A percentile compares a stretch with the other conserved stretches of the same genome.
These are phyloP conservation scores for Nettapus auritus DNA, from an alignment of 2,113 vertebrate species.

Conservation along the genomic window DNA sequence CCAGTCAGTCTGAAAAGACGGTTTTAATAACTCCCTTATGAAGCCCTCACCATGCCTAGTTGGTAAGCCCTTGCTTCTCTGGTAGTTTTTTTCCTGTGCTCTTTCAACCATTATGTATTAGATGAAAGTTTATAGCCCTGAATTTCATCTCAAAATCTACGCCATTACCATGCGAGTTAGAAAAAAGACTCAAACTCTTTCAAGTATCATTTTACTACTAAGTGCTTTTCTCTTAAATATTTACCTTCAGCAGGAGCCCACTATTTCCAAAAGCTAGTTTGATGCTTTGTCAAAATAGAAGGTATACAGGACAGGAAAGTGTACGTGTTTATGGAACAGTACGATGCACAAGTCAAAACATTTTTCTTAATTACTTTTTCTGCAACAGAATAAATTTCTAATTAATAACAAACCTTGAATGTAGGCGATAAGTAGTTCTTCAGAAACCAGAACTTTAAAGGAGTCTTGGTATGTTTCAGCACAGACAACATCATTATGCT, in stretches of 20 bases:
- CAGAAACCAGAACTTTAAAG: slow-evolving; percentile 99
- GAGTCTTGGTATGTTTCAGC: slow-evolving; percentile 95
- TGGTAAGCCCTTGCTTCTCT: not conserved
- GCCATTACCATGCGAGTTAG: not conserved
- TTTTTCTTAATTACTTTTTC: not conserved
- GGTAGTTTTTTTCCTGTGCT: not conserved
- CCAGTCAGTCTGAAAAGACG: not conserved
- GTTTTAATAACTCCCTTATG: fast-evolving
- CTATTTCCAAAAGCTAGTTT: not conserved
- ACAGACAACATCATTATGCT: slow-evolving; percentile 99
- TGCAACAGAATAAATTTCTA: not conserved
- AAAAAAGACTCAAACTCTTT: not conserved
- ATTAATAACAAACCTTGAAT: slow-evolving; percentile 89
- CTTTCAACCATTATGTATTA: not conserved
- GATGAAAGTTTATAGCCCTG: not conserved
- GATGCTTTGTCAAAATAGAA: not conserved
- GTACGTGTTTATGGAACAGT: not conserved
- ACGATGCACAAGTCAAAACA: not conserved
- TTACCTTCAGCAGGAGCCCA: not conserved
- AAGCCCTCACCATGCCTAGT: not conserved
- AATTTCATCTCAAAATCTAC: not conserved
- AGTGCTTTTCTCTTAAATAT: not conserved
- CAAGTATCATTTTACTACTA: not conserved
- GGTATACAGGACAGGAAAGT: not conserved
- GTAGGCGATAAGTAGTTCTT: slow-evolving; percentile 98